phyloP scores from a whole-genome alignment of 1,140 invertebrate species.

The Drepana arcuata region DNA sequence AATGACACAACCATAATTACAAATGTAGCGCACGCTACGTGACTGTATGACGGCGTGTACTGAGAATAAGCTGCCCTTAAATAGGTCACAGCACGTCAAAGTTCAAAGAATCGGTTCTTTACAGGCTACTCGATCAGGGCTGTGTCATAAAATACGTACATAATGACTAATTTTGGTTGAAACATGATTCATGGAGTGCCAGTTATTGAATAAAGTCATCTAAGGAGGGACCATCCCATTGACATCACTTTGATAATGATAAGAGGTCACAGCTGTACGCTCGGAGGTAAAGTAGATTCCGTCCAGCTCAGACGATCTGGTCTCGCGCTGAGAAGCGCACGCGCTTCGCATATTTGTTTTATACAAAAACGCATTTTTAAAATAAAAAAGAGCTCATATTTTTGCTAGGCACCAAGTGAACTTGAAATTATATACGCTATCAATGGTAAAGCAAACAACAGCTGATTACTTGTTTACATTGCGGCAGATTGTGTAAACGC shows the following conservation, averaged over 20 bases:
- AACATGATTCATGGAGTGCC: constrained; percentile 3
- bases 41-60: too few relatives aligned
- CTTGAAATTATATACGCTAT: background rate
- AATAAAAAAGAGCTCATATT: too few relatives aligned
- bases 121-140: too few relatives aligned
- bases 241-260: constrained; percentile 36
- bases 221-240: too few relatives aligned
- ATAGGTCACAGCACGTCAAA: too few relatives aligned
- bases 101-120: too few relatives aligned
- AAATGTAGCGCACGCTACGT: too few relatives aligned
- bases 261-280: constrained; percentile 38
- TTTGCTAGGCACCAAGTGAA: background rate
- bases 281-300: constrained; percentile 1
- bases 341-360: constrained; percentile 23
- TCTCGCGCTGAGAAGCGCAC: constrained; percentile 36
- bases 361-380: too few relatives aligned
- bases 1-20: too few relatives aligned
- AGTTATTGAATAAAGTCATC: constrained; percentile 3
- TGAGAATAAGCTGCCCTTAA: too few relatives aligned
- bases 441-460: constrained; percentile 5
- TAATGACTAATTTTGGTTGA: constrained; percentile 5
- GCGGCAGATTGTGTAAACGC: constrained; percentile 35
- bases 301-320: constrained; percentile 31
- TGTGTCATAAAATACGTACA: too few relatives aligned
- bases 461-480: constrained; percentile 40